Conservation (phyloP, 2,113 vertebrate species). For the Cygnus buccinator region DNA sequence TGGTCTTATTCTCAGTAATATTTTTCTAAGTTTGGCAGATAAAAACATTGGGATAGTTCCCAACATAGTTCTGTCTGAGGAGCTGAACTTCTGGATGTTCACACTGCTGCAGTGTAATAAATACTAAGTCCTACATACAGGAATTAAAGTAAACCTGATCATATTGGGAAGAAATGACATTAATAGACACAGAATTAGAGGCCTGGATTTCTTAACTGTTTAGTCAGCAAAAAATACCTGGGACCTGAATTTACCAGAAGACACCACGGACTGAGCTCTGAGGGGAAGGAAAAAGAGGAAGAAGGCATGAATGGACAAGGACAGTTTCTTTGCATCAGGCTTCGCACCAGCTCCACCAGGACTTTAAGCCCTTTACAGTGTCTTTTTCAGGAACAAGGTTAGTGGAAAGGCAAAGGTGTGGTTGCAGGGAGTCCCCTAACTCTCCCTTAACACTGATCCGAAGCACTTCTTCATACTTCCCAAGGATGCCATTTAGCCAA, state of each 20-base stretch:
- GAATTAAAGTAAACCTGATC: not conserved
- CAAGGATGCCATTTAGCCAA: not conserved
- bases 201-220: not conserved
- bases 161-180: not conserved
- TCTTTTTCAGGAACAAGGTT: not conserved
- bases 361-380: not conserved
- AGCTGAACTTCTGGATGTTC: not conserved
- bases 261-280: not conserved
- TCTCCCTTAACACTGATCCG: not conserved
- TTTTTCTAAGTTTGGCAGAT: not conserved
- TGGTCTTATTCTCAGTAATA: not conserved
- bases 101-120: not conserved
- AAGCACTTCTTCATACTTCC: not conserved
- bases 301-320: fast-evolving
- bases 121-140: not conserved
- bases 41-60: not conserved
- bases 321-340: not conserved
- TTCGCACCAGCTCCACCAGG: not conserved
- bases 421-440: fast-evolving
- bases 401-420: not conserved
- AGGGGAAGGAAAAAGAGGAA: not conserved
- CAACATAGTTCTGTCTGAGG: not conserved
- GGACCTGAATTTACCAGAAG: not conserved
- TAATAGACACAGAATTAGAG: not conserved
- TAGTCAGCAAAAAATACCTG: not conserved